These are phyloP conservation scores for Oscheius myriophilus DNA, from an alignment of 2,888 invertebrate genomes.

Conservation along the genomic window DNA sequence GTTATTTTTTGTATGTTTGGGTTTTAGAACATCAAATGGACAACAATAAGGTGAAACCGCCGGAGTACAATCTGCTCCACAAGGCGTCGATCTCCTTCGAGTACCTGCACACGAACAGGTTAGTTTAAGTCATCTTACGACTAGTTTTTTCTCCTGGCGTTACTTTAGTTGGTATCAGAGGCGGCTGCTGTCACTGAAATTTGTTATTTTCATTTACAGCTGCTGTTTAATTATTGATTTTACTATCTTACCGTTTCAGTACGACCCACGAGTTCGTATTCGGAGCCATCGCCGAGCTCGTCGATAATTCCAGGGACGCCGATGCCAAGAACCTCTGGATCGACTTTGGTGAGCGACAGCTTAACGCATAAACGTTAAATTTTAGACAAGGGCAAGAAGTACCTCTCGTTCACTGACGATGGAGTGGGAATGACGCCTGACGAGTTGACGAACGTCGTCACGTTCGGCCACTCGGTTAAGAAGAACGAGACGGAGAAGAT, in stretches of 20 bases:
- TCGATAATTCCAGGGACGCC: constrained; percentile 75
- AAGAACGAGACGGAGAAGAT: constrained; percentile 68
- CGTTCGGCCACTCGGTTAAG: constrained; percentile 17
- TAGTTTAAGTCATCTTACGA: no score
- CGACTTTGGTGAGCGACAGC: constrained; percentile 72
- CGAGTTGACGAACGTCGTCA: background rate
- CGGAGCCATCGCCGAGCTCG: constrained; percentile 72
- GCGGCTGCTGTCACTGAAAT: no score
- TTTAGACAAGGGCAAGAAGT: constrained; percentile 37
- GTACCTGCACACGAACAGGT: constrained; percentile 4
- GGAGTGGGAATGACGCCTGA: constrained; percentile 73
- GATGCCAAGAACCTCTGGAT: constrained; percentile 72
- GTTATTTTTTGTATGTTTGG: no score
- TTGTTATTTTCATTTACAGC: no score
- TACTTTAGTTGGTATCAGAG: no score
- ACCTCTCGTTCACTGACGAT: constrained; percentile 73
- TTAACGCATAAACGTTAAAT: no score
- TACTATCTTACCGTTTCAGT: constrained; percentile 28
- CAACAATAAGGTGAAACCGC: no score
- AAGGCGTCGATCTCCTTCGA: background rate
- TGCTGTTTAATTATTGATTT: no score
- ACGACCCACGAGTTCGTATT: constrained; percentile 40
- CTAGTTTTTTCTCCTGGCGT: no score
- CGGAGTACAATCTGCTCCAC: background rate
- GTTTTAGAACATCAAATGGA: no score